Evolutionary conservation across 1,140 invertebrate species (phyloP), one percentile per base, ranked within the genome.

Genomic region (Dendroctonus valens): DNA sequence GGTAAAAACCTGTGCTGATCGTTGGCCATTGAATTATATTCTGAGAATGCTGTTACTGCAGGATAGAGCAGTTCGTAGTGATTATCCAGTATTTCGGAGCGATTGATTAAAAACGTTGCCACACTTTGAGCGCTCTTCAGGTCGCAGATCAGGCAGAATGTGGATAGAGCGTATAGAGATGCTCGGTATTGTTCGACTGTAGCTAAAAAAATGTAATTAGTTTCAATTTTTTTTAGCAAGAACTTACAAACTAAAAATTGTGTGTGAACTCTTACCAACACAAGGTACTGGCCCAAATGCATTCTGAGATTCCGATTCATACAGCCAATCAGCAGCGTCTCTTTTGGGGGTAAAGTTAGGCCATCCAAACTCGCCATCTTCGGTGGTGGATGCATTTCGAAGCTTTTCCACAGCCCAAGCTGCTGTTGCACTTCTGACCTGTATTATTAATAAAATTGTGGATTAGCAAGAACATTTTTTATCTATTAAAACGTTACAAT

Each of bases 331-430:
- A 39, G 83, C 82, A n/a, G 75, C 75, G 67, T 84, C 82, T 58
- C 80, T 79, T 50, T 81, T 76, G 0, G 82, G 81, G 3, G 81
- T 74, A 5, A 74, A 68, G 69, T 76, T 75, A 12, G 84, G 84
- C 85, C 85, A 87, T 46, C 84, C 85, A 68, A 87, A 86, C 62
- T 86, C 85, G 5, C 84, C 84, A 70, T 86, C 85, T 75, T 86
- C 84, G 6, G 85, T 85, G 0, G 84, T 86, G 0, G 85, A 86
- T 0, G 81, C 81, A 66, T 85, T 85, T 44, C 78, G 75, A 50
- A 87, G 73, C 64, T 82, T 83, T 14, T 81, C 74, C 2, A 86
- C 74, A 0, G 83, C 84, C 75, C 82, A 81, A 0, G 79, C 76
- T 7, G 84, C 78, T 40, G 82, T 72, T 0, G 83, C 79, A 72